Base-by-base conservation (phyloP, 2,797 vertebrate genomes). In the Myotis findleyi region DNA sequence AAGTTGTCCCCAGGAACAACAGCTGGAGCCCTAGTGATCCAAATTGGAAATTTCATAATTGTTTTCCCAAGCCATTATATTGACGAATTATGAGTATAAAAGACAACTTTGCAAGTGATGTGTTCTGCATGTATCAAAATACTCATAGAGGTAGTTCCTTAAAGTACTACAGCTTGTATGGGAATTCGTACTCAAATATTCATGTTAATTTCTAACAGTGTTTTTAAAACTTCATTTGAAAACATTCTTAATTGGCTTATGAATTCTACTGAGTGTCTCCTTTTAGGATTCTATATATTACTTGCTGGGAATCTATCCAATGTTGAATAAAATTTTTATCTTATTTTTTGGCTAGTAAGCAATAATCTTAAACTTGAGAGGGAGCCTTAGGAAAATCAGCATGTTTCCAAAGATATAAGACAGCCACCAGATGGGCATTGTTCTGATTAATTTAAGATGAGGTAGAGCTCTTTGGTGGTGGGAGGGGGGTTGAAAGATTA, bases 181-280 rank as follows among this genome's bases (percentile, higher is more conserved):
- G 72, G 79, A 95, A 92, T 95, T 95, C 68, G 82, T 81, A 75
- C 51, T 88, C 81, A 94, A 96, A 95, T 94, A 95, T 94, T 89
- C 83, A 25, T 73, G 27, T 66, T 95, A 84, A 73, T 96, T 97
- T 95, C 75, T 93, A 95, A 57, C 62, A 83, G 36, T 93, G 86
- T 95, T 86, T 64, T 90, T 95, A 41, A 87, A 95, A 86, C 59
- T 97, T 96, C 30, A 44, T 95, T 96, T 95, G 94, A 88, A 96
- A 96, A 95, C 94, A 87, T 80, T 94, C 79, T 95, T 85, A 75
- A 89, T 91, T 95, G 87, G 47, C 93, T 92, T 95, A 86, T 49
- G 89, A 33, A 86, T 88, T 72, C 88, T 92, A 71, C 47, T 66
- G 75, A 59, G 79, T 90, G 55, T 57, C 69, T 86, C 27, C 62